A percentile compares a stretch with the other conserved stretches of the same genome.
These are phyloP conservation scores for Eurypyga helias DNA, from an alignment of 2,113 vertebrate species.

Conservation along the genomic window DNA sequence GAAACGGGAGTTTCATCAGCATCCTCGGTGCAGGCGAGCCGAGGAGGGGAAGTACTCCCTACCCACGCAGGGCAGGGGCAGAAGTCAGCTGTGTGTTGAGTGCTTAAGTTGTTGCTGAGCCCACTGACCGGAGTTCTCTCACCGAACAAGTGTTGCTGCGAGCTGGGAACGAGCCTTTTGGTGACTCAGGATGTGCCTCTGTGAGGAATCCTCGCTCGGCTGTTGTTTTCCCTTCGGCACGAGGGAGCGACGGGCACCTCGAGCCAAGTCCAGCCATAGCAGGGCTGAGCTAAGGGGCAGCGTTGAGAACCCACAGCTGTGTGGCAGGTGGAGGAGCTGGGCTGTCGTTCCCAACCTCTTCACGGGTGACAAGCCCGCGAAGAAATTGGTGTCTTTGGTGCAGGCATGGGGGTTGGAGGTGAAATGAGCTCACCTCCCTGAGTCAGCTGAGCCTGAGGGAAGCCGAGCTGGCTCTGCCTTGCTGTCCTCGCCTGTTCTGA, in stretches of 20 bases:
- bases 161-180: neutral
- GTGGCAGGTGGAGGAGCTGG: neutral
- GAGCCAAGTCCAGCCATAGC: neutral
- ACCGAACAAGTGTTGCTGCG: neutral
- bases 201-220: neutral
- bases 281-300: neutral
- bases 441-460: neutral
- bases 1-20: neutral
- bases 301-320: neutral
- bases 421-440: neutral
- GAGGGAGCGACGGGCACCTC: neutral
- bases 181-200: fast-evolving
- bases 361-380: neutral
- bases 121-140: neutral
- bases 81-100: fast-evolving
- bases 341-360: neutral
- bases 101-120: neutral
- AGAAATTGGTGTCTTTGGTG: neutral
- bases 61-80: neutral
- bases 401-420: neutral
- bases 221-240: fast-evolving
- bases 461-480: neutral
- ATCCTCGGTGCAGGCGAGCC: neutral
- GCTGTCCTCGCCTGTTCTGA: neutral
- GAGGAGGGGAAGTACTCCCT: neutral